A percentile compares a stretch with the other conserved stretches of the same genome.
Evolutionary conservation across 2,888 invertebrate species (phyloP).

Genomic region (Unio delphinus): DNA sequence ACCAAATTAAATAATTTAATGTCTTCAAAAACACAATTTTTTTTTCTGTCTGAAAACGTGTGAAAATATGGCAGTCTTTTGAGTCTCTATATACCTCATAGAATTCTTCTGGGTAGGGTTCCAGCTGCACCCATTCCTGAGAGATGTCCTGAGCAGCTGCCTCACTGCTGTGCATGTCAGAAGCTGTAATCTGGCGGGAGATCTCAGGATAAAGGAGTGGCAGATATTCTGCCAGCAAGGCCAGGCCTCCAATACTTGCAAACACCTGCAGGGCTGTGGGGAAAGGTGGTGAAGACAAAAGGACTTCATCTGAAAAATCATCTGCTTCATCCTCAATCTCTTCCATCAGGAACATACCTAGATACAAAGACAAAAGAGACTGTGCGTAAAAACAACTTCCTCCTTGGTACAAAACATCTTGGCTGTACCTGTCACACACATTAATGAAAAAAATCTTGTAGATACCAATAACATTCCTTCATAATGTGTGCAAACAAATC

Average conservation of each 20-base stretch:
- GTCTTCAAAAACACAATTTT: no score
- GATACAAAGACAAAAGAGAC: neutral
- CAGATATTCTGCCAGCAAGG: constrained; percentile 88
- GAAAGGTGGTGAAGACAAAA: constrained; percentile 62
- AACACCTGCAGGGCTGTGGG: constrained; percentile 84
- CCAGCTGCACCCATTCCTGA: constrained; percentile 77
- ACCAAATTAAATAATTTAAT: no score
- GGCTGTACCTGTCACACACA: no score
- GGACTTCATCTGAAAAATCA: constrained; percentile 55
- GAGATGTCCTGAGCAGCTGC: constrained; percentile 13
- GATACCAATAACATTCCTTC: no score
- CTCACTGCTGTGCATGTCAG: constrained; percentile 14
- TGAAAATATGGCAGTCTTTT: no score
- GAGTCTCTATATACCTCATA: constrained; percentile 41
- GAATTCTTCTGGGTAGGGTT: constrained; percentile 59
- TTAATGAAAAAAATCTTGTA: no score
- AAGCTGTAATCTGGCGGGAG: constrained; percentile 73
- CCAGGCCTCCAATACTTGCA: constrained; percentile 89
- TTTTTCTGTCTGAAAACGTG: no score
- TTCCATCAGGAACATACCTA: constrained; percentile 12
- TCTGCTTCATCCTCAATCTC: constrained; percentile 42
- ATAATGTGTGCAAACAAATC: no score
- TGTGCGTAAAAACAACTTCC: no score
- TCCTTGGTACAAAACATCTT: no score
- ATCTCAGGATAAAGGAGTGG: constrained; percentile 89